phyloP scores from a whole-genome alignment of 1,140 invertebrate genomes.

The Frieseomelitta varia region DNA sequence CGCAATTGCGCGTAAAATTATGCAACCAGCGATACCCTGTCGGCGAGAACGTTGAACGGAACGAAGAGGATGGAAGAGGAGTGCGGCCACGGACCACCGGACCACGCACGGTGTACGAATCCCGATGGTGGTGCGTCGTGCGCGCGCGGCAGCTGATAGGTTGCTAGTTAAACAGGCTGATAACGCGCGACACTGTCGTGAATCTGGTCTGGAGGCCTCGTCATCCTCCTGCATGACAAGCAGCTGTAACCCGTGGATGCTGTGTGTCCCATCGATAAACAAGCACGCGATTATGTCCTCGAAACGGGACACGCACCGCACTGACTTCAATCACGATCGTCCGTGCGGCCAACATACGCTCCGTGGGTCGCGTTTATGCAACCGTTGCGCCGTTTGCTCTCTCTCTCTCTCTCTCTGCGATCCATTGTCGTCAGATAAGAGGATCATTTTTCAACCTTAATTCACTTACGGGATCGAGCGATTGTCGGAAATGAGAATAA shows the following conservation, averaged over 20 bases:
- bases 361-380: conserved; percentile 18
- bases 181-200: neutral
- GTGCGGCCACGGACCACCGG: neutral
- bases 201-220: neutral
- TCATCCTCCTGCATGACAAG: neutral
- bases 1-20: conserved; percentile 28
- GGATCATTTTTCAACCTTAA: conserved; percentile 28
- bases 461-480: neutral
- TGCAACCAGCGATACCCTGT: conserved; percentile 8
- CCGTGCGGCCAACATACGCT: conserved; percentile 6
- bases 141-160: neutral
- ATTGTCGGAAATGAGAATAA: neutral
- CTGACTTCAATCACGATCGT: conserved; percentile 37
- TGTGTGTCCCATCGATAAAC: neutral
- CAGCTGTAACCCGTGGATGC: neutral
- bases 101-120: neutral
- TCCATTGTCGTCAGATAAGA: conserved; percentile 15
- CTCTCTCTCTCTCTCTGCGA: conserved; percentile 9
- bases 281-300: conserved; percentile 7
- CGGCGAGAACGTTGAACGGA: neutral
- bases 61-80: neutral
- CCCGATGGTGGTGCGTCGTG: neutral
- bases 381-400: conserved; percentile 32
- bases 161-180: neutral
- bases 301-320: conserved; percentile 7